Base-by-base conservation (phyloP, 2,888 invertebrate genomes). In the Drosophila phalerata region DNA sequence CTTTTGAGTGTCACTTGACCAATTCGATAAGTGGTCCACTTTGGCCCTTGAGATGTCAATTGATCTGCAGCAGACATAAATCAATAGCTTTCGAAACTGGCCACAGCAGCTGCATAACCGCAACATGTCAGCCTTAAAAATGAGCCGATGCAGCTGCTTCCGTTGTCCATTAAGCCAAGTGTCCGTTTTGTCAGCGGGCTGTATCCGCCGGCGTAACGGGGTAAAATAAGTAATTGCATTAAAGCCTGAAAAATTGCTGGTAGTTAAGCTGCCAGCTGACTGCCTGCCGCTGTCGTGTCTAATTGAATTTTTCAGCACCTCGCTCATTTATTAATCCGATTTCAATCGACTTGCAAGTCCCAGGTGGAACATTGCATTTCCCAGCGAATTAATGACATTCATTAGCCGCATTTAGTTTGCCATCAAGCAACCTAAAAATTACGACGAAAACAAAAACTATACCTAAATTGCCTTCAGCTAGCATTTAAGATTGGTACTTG, bases 301-400 rank as follows among this genome's bases (percentile, higher is more conserved):
- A 88, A 88, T 87, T 88, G 87, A 89, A 89, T 88, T 89, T 82
- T 84, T 69, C 70, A 69, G 74, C 53, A 55, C 71, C 75, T 65
- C 71, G 76, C 84, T 82, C 88, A 89, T 89, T 88, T 89, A 88
- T 89, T 88, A 89, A 89, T 84, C 88, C 73, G 88, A 89, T 89
- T 88, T 88, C 88, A 82, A 89, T 89, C 89, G 86, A 77, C 70
- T 69, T 68, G 62, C 57, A 49, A 43, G 57, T 68, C 67, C 65
- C 72, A 52, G 66, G 43, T 68, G 77, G 64, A 28, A 40, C 66
- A 53, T 61, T 69, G 69, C 72, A 72, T 69, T 79, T 57, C 61
- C 69, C 70, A 57, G 62, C 75, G 73, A 86, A 88, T 80, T 89
- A 89, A 88, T 89, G 86, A 69, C 83, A 76, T 85, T 89, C 88